Evolutionary conservation across 2,113 vertebrate species (phyloP), one percentile per base, ranked within the genome.

Genomic region (Penelope pileata): DNA sequence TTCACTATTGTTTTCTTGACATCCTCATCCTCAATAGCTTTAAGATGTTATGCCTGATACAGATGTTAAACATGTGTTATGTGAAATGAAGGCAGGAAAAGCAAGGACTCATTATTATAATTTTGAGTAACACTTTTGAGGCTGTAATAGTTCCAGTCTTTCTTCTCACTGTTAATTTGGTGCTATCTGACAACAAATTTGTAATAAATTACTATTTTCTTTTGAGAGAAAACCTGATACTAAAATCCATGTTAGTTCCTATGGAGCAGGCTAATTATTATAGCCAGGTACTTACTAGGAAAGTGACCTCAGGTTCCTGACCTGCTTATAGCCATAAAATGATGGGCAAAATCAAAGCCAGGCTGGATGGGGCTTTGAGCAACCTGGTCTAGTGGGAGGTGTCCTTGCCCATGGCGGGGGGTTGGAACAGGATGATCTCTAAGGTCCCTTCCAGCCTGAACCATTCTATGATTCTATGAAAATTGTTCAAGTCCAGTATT

Each of bases 1-100:
- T 73, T 88, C 83, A 24, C 86, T 95, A 96, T 97, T 96, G 96
- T 96, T 97, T 96, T 96, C 58, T 64, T 84, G 59, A 94, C 88
- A 96, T 94, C 93, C 90, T 96, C 90, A 90, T 95, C 66, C 62
- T 97, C 93, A 79, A 68, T 83, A 93, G 66, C 45, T 90, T 86
- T 72, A 79, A 87, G 86, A 93, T 92, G 69, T 86, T 91, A 36
- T 45, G 83, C 88, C 53, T 32, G 56, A 83, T 94, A 81, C 86
- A 86, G 90, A 92, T 94, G 91, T 94, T 91, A 47, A 82, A 68
- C 89, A 76, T 38, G 30, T 91, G 77, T 89, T 91, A 23, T 4
- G 8, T 82, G 60, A 96, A 94, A 92, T 32, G 64, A 76, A 92
- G 66, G 40, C 81, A 96, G 86, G 58, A 87, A 91, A 76, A 91